Conservation (phyloP, 2,113 vertebrate species). For the Nycticryphes semicollaris region DNA sequence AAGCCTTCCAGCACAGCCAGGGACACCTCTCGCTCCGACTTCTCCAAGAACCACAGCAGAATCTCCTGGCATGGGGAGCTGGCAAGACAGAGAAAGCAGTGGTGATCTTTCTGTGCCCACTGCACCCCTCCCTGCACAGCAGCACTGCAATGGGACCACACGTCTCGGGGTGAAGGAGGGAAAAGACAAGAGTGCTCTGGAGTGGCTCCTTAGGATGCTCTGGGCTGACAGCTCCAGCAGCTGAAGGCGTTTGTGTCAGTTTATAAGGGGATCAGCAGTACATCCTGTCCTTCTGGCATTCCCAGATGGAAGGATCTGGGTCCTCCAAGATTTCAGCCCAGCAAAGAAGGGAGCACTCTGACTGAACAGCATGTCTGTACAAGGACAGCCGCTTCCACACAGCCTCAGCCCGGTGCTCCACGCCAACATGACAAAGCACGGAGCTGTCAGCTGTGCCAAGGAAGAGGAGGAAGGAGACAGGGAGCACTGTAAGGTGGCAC, state of each 20-base stretch:
- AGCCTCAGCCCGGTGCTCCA: neutral
- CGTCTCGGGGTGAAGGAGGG: accelerated
- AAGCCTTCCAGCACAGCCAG: constrained; percentile 77
- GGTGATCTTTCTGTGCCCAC: neutral
- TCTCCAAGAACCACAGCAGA: constrained; percentile 87
- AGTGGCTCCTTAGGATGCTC: neutral
- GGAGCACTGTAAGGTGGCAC: neutral
- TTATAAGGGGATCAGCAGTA: neutral
- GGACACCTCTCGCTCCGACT: constrained; percentile 66
- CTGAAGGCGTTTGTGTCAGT: neutral
- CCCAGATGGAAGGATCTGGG: constrained; percentile 17
- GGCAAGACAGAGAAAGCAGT: constrained; percentile 2
- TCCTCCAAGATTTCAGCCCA: neutral
- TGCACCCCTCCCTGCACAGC: neutral
- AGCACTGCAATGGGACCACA: accelerated
- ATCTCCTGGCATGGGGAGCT: constrained; percentile 89
- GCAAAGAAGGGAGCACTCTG: neutral
- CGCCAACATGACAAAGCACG: neutral
- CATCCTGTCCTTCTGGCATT: neutral
- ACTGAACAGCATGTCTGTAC: neutral
- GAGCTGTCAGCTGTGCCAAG: neutral
- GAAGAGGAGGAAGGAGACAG: neutral
- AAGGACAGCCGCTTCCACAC: neutral
- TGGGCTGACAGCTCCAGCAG: neutral
- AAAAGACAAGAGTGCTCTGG: accelerated